A percentile compares a stretch with the other conserved stretches of the same genome.
These are phyloP conservation scores for Entomobrya multifasciata DNA, from an alignment of 2,888 invertebrate genomes.

Conservation along the genomic window DNA sequence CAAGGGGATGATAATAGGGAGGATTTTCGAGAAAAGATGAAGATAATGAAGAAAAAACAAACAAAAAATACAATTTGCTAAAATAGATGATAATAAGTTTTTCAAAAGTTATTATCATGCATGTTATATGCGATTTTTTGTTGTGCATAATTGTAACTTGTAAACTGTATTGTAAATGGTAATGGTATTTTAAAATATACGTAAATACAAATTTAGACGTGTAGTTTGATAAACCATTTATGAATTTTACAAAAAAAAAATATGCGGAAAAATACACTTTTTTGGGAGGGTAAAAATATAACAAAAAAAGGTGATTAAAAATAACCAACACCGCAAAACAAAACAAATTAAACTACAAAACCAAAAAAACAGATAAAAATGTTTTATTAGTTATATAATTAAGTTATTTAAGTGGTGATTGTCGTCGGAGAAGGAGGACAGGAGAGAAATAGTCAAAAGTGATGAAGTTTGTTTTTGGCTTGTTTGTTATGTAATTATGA, in stretches of 20 bases:
- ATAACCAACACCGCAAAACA: not conserved
- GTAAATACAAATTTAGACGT: not conserved
- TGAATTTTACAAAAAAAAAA: constrained; percentile 1
- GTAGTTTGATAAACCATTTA: not conserved
- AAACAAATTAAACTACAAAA: constrained; percentile 7
- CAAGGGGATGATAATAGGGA: not conserved
- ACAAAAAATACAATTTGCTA: not conserved
- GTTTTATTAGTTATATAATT: no score
- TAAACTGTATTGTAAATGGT: not conserved
- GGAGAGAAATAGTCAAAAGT: constrained; percentile 33
- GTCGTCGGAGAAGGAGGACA: not conserved
- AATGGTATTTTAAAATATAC: not conserved
- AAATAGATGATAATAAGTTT: not conserved
- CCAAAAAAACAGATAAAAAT: constrained; percentile 11
- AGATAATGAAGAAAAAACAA: not conserved
- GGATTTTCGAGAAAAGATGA: not conserved
- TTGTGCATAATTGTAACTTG: not conserved
- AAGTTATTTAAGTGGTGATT: no score
- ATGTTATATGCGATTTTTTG: not conserved
- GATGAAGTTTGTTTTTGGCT: constrained; percentile 30
- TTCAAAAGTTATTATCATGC: not conserved
- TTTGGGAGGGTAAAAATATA: no score
- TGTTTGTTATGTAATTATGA: constrained; percentile 28
- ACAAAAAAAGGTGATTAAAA: constrained; percentile 4
- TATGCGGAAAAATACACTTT: not conserved